Evolutionary conservation across 2,113 vertebrate genomes (phyloP), one percentile per base, ranked within the genome.

Genomic region (Pantherophis guttatus): DNA sequence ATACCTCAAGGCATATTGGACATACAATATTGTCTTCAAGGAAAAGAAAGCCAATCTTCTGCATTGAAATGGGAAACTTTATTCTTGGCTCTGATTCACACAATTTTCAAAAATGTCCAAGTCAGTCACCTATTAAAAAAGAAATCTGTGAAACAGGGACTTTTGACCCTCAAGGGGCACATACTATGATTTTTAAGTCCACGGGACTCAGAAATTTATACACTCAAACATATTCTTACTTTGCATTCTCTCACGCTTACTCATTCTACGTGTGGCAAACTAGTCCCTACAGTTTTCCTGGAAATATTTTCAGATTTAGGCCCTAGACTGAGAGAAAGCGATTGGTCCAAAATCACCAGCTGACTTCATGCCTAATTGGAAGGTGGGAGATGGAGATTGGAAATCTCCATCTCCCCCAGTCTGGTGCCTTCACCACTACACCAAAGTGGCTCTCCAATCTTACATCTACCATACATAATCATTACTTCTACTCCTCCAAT

Each of bases 1-100:
- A 96, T 52, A 96, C 95, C 24, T 96, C 96, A 59, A 97, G 95
- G 94, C 96, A 97, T 85, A 97, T 94, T 53, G 97, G 94, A 87
- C 97, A 97, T 55, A 96, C 94, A 87, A 96, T 59, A 86, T 95
- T 96, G 70, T 94, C 95, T 88, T 97, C 95, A 0, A 96, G 87
- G 2, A 11, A 33, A 48, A 7, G 0, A 39, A 93, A 75, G 5
- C 8, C 19, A 57, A 87, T n/a, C 65, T 3, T 92, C 57, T 15
- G 90, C 88, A 26, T 88, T 24, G 21, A 11, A n/a, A 86, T 13
- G 1, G 92, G 86, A 87, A 87, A 23, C 48, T 90, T 81, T 92
- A 29, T 23, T 87, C 3, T 48, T 55, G 70, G 55, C 70, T 81
- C 65, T 29, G 85, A 12, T 10, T 17, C 62, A 48, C 75, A 81